A percentile compares a stretch with the other conserved stretches of the same genome.
These are phyloP conservation scores for Myioborus miniatus DNA, from an alignment of 2,797 vertebrate species.

Conservation along the genomic window DNA sequence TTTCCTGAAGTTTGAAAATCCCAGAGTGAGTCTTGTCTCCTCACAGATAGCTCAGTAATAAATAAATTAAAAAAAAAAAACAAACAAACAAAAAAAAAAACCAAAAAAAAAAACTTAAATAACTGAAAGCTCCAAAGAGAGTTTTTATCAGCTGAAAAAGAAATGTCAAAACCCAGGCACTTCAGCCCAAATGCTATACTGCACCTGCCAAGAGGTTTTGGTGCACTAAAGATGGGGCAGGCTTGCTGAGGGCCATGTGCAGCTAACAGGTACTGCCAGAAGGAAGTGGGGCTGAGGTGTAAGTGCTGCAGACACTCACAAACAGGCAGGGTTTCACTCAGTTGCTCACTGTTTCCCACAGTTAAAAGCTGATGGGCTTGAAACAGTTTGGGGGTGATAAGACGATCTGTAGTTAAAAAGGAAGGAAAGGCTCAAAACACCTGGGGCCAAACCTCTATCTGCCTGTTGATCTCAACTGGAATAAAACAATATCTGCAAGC, in stretches of 20 bases:
- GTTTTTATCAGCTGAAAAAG: background rate
- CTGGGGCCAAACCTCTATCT: conserved; percentile 50
- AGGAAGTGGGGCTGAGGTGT: background rate
- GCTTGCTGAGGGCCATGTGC: background rate
- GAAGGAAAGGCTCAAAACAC: conserved; percentile 57
- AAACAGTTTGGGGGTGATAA: conserved; percentile 34
- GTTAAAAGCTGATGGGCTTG: conserved; percentile 12
- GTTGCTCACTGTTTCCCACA: conserved; percentile 41
- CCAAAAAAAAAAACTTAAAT: background rate
- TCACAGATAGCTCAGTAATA: background rate
- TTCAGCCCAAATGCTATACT: background rate
- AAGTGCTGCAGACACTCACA: background rate
- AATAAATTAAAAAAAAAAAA: background rate
- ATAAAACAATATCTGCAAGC: background rate
- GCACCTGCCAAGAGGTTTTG: background rate
- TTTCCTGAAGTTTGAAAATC: background rate
- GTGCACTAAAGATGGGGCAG: background rate
- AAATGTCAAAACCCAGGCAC: background rate
- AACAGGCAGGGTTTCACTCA: background rate
- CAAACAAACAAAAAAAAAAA: background rate
- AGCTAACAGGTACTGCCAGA: background rate
- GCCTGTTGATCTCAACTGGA: conserved; percentile 11
- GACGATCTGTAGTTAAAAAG: background rate
- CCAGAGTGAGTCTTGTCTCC: background rate
- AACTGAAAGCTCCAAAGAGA: background rate